Evolutionary conservation across 1,140 invertebrate species (phyloP), one percentile per base, ranked within the genome.

Genomic region (Stegodyphus mimosarum): DNA sequence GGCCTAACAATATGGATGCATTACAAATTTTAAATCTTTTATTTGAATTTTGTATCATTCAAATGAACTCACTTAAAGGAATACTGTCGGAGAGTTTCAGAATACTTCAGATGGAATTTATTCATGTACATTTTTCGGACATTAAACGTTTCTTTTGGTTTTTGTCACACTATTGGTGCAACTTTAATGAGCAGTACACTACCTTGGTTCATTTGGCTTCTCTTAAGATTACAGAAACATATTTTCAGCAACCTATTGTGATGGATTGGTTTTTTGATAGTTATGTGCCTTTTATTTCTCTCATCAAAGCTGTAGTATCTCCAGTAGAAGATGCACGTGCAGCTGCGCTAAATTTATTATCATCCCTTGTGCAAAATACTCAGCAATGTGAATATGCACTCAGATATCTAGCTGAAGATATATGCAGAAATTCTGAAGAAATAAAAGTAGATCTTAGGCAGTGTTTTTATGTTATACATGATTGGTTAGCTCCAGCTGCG

Each of bases 211-310:
- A 83, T 13, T 48, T 48, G 17, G 13, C 48, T 52, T 33, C 80
- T 33, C 33, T 33, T 33, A 33, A 33, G 33, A 33, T 33, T 33
- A 33, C 33, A 33, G 33, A 33, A 33, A 33, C 33, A 33, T 33
- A 33, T 33, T 33, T 33, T 33, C 33, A 33, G 33, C 33, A 33
- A 33, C 3, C 33, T 33, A 1, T 1, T 33, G 33, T 33, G 69
- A 52, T 33, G 7, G 11, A 73, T 60, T 86, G 76, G 70, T 69
- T 73, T 67, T 86, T 86, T 75, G 71, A 80, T 13, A 74, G 63
- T 81, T 15, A 2, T 73, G 9, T 80, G 17, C 11, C 17, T 63
- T 63, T 67, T 6, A 51, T 75, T 74, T 10, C n/a, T 72, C 15
- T 76, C 63, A 15, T 60, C 0, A 75, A 72, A 7, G 70, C 71